Evolutionary conservation across 2,797 vertebrate species (phyloP), one percentile per base, ranked within the genome.

Genomic region (Xerus rutilus): DNA sequence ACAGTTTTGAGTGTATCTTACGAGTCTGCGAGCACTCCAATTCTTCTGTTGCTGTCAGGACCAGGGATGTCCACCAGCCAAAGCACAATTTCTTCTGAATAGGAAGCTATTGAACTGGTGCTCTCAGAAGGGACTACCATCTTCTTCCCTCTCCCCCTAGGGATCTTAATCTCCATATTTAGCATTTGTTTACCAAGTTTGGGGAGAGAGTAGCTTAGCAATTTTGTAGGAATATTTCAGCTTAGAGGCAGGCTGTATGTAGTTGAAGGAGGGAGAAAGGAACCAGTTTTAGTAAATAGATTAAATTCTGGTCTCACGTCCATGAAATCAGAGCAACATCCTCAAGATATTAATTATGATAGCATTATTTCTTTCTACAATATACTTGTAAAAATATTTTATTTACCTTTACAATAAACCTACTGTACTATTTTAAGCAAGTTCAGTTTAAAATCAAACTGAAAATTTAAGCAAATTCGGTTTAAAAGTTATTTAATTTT

Each of bases 171-270:
- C 89, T 97, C 90, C 92, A 93, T 95, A 67, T 96, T 96, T 97
- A 98, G 91, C 85, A 94, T 95, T 95, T 98, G 96, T 96, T 97
- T 96, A 96, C 84, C 76, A 96, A 77, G 76, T 93, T 95, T 94
- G 93, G 93, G 92, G 74, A 89, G 72, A 77, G 59, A 89, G 89
- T 89, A 94, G 86, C 78, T 94, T 79, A 97, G 96, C 95, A 97
- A 95, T 97, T 97, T 94, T 86, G 43, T 96, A 78, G 76, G 95
- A 92, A 45, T 88, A 57, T 78, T 96, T 96, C 45, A 95, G 35
- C 64, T 93, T 89, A 90, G 73, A 96, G 64, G 54, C 35, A 77
- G 79, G 78, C 49, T 88, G 6, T 95, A 65, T 57, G 35, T 87
- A 87, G 39, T 87, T 95, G 82, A 88, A 57, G 77, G 92, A 94